These are phyloP conservation scores for Hepsetus odoe DNA, from an alignment of 2,113 vertebrate genomes.

Conservation along the genomic window DNA sequence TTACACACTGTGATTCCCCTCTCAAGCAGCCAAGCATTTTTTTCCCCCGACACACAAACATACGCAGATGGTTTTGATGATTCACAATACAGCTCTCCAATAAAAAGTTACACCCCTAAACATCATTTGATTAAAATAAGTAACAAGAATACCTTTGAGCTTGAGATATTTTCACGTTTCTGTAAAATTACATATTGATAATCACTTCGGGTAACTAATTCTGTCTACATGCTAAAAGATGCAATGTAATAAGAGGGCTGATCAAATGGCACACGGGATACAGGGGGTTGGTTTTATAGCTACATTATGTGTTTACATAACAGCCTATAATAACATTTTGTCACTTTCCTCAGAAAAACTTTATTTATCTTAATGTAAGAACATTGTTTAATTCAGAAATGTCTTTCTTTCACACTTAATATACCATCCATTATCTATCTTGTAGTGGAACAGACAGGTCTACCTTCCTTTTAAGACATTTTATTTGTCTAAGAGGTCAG, in stretches of 20 bases:
- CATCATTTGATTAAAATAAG: not conserved
- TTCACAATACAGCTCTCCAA: not conserved
- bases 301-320: too few species aligned
- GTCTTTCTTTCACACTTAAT: not conserved
- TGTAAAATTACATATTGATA: not conserved
- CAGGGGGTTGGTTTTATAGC: not conserved
- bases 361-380: too few species aligned
- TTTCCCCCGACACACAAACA: not conserved
- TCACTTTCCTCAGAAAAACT: too few species aligned
- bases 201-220: not conserved
- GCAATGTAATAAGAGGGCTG: not conserved
- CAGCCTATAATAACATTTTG: too few species aligned
- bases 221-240: not conserved
- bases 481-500: constrained; percentile 35
- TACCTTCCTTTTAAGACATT: constrained; percentile 27
- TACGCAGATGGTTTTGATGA: not conserved
- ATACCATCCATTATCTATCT: not conserved
- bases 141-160: constrained; percentile 1
- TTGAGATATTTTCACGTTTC: not conserved
- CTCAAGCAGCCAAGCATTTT: not conserved
- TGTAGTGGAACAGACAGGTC: not conserved
- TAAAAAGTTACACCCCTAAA: constrained; percentile 6
- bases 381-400: too few species aligned
- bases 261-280: not conserved
- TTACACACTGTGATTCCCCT: constrained; percentile 40